These are phyloP conservation scores for Magallana gigas DNA, from an alignment of 1,140 invertebrate species.

Conservation along the genomic window DNA sequence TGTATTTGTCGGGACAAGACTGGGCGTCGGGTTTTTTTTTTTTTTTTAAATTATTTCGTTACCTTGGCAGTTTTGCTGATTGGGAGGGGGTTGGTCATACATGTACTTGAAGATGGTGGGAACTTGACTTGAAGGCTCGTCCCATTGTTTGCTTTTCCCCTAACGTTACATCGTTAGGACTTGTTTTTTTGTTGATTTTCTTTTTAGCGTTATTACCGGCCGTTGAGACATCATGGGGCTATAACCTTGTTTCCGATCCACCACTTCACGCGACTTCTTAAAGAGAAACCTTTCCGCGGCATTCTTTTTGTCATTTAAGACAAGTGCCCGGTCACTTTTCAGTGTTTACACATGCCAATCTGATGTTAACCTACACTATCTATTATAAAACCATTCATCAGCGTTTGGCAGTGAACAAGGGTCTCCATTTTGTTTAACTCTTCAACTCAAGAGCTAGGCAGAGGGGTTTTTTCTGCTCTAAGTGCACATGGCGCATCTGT, in stretches of 20 bases:
- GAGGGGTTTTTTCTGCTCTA: not conserved
- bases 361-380: conserved; percentile 19
- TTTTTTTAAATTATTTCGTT: too few relatives aligned
- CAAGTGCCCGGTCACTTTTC: conserved; percentile 27
- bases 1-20: too few relatives aligned
- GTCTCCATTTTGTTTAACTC: not conserved
- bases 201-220: too few relatives aligned
- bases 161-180: too few relatives aligned
- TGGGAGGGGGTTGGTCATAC: too few relatives aligned
- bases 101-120: too few relatives aligned
- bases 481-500: conserved; percentile 16
- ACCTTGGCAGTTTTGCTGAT: too few relatives aligned
- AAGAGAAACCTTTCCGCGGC: not conserved
- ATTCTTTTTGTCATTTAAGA: conserved; percentile 25
- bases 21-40: too few relatives aligned
- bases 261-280: conserved; percentile 13
- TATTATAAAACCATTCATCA: conserved; percentile 35
- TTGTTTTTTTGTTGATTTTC: too few relatives aligned
- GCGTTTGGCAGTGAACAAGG: conserved; percentile 13
- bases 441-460: not conserved
- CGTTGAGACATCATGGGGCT: not conserved
- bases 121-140: too few relatives aligned
- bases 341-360: conserved; percentile 35
- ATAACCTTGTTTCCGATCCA: not conserved
- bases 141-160: too few relatives aligned